Percentiles rank a stretch among this genome's conserved stretches.
Conservation (phyloP, 53 echinoderm and acorn worm genomes). For the Henricia sp. region DNA sequence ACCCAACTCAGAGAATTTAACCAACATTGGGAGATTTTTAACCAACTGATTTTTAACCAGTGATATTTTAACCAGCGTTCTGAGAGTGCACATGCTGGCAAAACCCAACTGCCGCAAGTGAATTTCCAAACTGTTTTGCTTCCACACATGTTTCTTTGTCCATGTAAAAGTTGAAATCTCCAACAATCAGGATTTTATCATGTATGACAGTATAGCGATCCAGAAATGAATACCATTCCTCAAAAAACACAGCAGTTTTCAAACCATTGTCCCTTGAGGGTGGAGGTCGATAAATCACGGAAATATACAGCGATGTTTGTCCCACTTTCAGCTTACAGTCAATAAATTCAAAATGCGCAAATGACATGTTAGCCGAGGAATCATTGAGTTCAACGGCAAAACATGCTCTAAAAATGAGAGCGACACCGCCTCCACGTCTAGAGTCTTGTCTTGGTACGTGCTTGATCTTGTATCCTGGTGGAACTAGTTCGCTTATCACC, state of each 20-base stretch:
- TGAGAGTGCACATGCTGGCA: too few relatives aligned
- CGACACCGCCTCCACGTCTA: conserved; percentile 44
- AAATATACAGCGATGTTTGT: conserved; percentile 23
- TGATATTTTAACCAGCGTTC: too few relatives aligned
- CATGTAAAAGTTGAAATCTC: too few relatives aligned
- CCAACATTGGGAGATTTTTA: too few relatives aligned
- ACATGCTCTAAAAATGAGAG: conserved; percentile 17
- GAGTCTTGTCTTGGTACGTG: conserved; percentile 40
- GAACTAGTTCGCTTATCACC: conserved; percentile 30
- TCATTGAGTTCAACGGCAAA: conserved; percentile 17
- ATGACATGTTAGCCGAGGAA: neutral
- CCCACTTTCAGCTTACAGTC: conserved; percentile 33
- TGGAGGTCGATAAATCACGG: too few relatives aligned
- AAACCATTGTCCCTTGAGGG: too few relatives aligned
- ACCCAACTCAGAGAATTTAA: too few relatives aligned
- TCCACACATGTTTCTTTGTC: neutral
- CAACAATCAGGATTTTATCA: too few relatives aligned
- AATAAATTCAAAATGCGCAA: conserved; percentile 56
- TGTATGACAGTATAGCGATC: conserved; percentile 1
- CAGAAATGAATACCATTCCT: conserved; percentile 12
- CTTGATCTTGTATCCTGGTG: conserved; percentile 39
- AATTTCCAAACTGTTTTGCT: neutral
- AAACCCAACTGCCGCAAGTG: too few relatives aligned
- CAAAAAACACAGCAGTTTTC: too few relatives aligned
- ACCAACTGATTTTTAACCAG: too few relatives aligned